Base-by-base conservation (phyloP, 2,888 invertebrate genomes). In the Cheilosia variabilis region DNA sequence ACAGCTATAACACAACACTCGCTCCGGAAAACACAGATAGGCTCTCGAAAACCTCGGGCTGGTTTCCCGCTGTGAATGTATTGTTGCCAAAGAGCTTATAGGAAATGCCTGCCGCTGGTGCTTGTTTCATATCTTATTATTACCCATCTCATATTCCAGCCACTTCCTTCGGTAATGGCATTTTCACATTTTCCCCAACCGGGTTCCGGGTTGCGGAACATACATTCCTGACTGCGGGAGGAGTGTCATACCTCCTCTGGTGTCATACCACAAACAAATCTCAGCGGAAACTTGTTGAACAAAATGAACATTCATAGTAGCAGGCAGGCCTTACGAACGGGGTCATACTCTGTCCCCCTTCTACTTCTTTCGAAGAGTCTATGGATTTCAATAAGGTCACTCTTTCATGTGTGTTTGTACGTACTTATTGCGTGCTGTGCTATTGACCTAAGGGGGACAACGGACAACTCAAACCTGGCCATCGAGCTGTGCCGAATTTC, bases 71-170 rank as follows among this genome's bases (percentile, higher is more conserved):
- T 6, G 60, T 43, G n/a, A 34, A 22, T 24, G 24, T 22, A 60
- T 34, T 41, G 31, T 53, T 6, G 4, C 13, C 17, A 15, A 31
- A 19, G 37, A 57, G 41, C 6, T 41, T 2, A 15, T 24, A 24
- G 22, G 60, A 60, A 43, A 55, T 9, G 34, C 55, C 55, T 27
- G 31, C 55, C 52, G 24, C 60, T 43, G 43, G 34, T 55, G 47
- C 47, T 78, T 68, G 83, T 58, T 52, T 27, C 68, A 73, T 83
- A 83, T 73, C 79, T 79, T 68, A 78, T 83, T 79, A 83, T 73
- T 55, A 73, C 62, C 43, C 72, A 34, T 62, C 83, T 83, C 41
- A 78, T 62, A 73, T 78, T 66, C 72, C 66, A 58, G 72, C 79
- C 57, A 83, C 79, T 79, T 83, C 57, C 52, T 50, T 50, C 60